Evolutionary conservation across 2,888 invertebrate genomes (phyloP), one percentile per base, ranked within the genome.

Genomic region (Pocota personata): DNA sequence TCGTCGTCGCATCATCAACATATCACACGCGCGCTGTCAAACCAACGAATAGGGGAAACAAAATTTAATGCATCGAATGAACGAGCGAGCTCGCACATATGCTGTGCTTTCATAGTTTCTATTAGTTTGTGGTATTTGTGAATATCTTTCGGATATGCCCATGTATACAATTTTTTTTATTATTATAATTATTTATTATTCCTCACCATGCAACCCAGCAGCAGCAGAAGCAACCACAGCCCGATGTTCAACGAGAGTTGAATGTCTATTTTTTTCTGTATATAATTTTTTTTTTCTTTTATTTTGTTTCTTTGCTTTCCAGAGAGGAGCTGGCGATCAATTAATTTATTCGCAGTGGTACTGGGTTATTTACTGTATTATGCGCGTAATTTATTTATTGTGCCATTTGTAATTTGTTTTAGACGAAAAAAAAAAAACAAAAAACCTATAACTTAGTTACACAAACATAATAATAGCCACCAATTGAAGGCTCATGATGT

Each of bases 261-360:
- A 58, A 71, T 77, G 52, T 46, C 27, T 52, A 32, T 40, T 52
- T 24, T n/a, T 69, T 52, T 19, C 43, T n/a, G 19, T 75, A 24
- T 50, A 43, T 37, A 16, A 50, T 30, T 50, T 43, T 43, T 40
- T 40, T 57, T 58, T 27, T 67, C 4, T 64, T 43, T 6, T 21
- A 14, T 62, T 37, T 66, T 35, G 30, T 52, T 52, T 43, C 37
- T 43, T 43, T 16, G 27, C 48, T 16, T 40, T 30, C 19, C n/a
- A 55, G n/a, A n/a, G n/a, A n/a, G n/a, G n/a, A n/a, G n/a, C n/a
- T 79, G 71, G 50, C 50, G 50, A 76, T 78, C 67, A 73, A 78
- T 73, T 62, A 83, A 83, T 60, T 78, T 67, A 83, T 78, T 83
- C 78, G 78, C 83, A 43, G 46, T 73, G 57, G 50, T 64, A 78